phyloP scores from a whole-genome alignment of 2,113 vertebrate genomes.

The Chionodraco myersi region DNA sequence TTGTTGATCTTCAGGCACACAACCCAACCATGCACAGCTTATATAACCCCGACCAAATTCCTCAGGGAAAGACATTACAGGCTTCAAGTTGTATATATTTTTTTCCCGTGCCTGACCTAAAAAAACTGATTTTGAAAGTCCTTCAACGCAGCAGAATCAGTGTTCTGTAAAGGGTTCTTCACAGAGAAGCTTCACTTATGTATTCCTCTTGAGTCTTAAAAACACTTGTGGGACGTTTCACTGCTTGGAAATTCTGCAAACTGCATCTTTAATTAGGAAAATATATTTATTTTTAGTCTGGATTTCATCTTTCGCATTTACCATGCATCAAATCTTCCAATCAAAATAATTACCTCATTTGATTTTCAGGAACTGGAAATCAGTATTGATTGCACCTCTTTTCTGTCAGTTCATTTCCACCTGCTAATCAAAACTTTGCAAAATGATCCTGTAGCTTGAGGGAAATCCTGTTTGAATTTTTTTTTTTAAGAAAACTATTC shows the following conservation, averaged over 20 bases:
- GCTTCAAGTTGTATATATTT: background rate
- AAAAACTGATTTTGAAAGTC: constrained; percentile 31
- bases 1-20: constrained; percentile 49
- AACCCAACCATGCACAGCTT: constrained; percentile 15
- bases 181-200: constrained; percentile 40
- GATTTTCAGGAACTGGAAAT: background rate
- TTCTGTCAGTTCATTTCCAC: background rate
- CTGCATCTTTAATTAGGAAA: constrained; percentile 33
- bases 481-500: background rate
- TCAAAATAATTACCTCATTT: constrained; percentile 4
- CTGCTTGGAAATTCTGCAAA: constrained; percentile 25
- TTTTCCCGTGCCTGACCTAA: constrained; percentile 39
- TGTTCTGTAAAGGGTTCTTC: constrained; percentile 37
- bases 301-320: constrained; percentile 7
- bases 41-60: constrained; percentile 15
- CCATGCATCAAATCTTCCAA: background rate
- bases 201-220: constrained; percentile 44
- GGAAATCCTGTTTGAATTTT: background rate
- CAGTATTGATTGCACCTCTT: background rate
- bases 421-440: background rate
- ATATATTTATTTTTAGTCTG: constrained; percentile 7
- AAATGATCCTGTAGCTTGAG: background rate
- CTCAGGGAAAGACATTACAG: constrained; percentile 10
- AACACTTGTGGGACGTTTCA: constrained; percentile 29
- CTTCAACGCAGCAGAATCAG: constrained; percentile 30